phyloP scores from a whole-genome alignment of 2,113 vertebrate species.

The Rhagologus leucostigma region DNA sequence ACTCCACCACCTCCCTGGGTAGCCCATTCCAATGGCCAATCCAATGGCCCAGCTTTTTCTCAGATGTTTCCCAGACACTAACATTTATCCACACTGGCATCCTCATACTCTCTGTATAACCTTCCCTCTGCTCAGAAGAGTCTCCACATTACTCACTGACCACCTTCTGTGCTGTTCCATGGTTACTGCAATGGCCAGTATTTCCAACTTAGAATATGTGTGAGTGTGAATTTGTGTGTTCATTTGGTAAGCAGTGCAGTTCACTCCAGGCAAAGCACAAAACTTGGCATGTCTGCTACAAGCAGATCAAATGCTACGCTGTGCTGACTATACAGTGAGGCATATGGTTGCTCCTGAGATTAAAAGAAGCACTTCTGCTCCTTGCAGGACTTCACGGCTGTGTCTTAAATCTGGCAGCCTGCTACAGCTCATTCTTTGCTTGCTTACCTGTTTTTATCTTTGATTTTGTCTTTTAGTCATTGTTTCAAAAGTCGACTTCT shows the following conservation, averaged over 20 bases:
- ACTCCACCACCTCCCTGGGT: too few species aligned
- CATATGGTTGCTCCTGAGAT: background rate
- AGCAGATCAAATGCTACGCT: rapidly evolving
- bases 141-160: background rate
- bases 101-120: background rate
- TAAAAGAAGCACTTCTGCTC: background rate
- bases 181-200: background rate
- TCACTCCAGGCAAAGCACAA: background rate
- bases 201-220: background rate
- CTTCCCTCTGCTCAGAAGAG: background rate
- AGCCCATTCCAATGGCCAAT: background rate
- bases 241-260: background rate
- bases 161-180: background rate
- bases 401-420: background rate
- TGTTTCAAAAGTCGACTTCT: background rate
- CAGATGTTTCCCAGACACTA: background rate
- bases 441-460: background rate
- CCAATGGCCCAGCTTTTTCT: background rate
- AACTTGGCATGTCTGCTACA: background rate
- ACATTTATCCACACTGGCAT: background rate
- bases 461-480: background rate
- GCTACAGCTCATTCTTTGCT: background rate
- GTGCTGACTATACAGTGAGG: background rate
- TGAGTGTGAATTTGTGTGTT: background rate
- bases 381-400: background rate